Conservation (phyloP, 35 echinoderm and acorn worm genomes). For the Apostichopus parvimensis region DNA sequence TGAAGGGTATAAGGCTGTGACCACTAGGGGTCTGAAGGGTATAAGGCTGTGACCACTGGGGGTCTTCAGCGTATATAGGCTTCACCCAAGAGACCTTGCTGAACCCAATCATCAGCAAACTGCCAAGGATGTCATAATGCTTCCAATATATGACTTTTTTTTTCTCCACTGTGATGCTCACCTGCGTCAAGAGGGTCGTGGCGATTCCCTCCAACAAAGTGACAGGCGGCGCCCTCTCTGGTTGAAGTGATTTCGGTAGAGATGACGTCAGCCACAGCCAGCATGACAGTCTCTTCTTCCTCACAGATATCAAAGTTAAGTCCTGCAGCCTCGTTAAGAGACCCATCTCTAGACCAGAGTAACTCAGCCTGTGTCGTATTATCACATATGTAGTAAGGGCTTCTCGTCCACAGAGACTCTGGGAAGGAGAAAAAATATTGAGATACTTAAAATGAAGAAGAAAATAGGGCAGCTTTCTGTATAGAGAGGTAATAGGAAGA, state of each 20-base stretch:
- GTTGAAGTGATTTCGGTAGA: constrained; percentile 62
- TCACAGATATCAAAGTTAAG: constrained; percentile 55
- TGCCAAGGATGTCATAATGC: too few species aligned
- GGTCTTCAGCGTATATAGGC: too few species aligned
- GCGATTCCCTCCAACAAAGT: constrained; percentile 72
- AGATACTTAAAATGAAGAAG: too few species aligned
- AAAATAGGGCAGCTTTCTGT: too few species aligned
- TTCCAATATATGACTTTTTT: too few species aligned
- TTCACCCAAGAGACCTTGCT: too few species aligned
- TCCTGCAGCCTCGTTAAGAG: background rate
- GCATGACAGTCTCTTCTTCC: constrained; percentile 59
- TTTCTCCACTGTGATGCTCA: background rate
- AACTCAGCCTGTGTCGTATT: constrained; percentile 7
- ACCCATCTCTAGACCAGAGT: background rate
- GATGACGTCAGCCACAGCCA: constrained; percentile 65
- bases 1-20: too few species aligned
- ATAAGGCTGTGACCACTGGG: too few species aligned
- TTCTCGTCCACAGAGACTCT: background rate
- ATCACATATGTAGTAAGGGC: constrained; percentile 42
- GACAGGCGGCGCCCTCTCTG: constrained; percentile 68
- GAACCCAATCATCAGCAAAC: too few species aligned
- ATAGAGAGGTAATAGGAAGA: too few species aligned
- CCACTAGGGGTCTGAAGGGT: too few species aligned
- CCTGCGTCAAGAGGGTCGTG: constrained; percentile 71
- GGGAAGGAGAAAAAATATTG: background rate